Percentiles rank a stretch among this genome's conserved stretches.
These are phyloP conservation scores for Electrona antarctica DNA, from an alignment of 2,113 vertebrate genomes.

Conservation along the genomic window DNA sequence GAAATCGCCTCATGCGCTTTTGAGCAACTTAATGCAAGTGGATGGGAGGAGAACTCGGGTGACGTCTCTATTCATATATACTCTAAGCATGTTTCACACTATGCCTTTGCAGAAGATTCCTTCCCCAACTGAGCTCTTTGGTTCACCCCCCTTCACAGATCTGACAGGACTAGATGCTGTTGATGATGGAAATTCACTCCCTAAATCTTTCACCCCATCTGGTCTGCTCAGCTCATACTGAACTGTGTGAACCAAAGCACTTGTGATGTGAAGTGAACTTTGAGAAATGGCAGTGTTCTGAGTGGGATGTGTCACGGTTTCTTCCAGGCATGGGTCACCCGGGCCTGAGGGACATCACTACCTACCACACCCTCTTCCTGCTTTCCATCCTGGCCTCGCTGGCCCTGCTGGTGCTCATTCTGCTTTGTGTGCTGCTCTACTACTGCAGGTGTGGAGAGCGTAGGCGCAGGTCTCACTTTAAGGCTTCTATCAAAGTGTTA, in stretches of 20 bases:
- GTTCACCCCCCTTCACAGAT: constrained; percentile 10
- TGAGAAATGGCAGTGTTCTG: neutral
- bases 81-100: neutral
- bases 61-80: too few species aligned
- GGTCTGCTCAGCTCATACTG: constrained; percentile 3
- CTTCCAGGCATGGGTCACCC: constrained; percentile 84
- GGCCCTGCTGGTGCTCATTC: constrained; percentile 90
- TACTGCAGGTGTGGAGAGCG: constrained; percentile 89
- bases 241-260: neutral
- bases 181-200: too few species aligned
- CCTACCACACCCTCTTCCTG: constrained; percentile 97
- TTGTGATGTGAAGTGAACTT: neutral
- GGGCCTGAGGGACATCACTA: constrained; percentile 90
- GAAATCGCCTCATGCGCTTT: too few species aligned
- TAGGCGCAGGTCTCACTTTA: constrained; percentile 58
- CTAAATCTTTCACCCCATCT: neutral
- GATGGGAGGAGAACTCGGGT: too few species aligned
- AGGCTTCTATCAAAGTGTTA: constrained; percentile 29
- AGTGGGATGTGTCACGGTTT: neutral
- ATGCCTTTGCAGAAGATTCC: neutral
- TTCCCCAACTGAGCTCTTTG: neutral
- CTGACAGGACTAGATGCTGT: neutral
- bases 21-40: too few species aligned
- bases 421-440: constrained; percentile 95
- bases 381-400: constrained; percentile 92